Evolutionary conservation across 92 coral and sea anemone genomes (phyloP), one percentile per base, ranked within the genome.

Genomic region (Epizoanthus rinbou): DNA sequence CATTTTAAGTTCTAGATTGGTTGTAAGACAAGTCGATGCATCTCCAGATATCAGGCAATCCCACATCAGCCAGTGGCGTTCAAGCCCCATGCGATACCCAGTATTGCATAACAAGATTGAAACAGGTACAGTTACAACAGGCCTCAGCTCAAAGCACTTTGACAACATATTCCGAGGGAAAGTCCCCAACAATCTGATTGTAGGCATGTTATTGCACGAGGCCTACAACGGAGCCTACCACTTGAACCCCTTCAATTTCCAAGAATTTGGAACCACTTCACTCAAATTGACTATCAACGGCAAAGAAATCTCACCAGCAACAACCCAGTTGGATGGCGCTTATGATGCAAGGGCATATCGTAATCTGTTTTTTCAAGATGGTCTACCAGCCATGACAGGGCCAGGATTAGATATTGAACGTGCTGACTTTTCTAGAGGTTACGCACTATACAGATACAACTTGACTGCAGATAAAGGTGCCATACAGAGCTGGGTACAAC

Each of bases 381-480:
- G 74, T 37, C 4, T 4, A 4, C 17, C 54, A 14, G 74, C 74
- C 17, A 69, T 69, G 74, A 69, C 47, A 16, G 79, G 86, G 11
- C 75, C 57, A 4, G 83, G 83, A 18, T 1, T 53, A 3, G 88
- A 80, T 25, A 85, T 88, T 84, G 68, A 80, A 14, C 50, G 88
- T 14, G 70, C 25, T 35, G 88, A 80, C 37, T 88, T 81, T 78
- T 72, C 80, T 0, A 17, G 35, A 2, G 91, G 88, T 2, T 88
- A 68, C 39, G 88, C 78, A 3, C 43, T 85, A 24, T 22, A 84
- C 62, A 75, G 85, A 0, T 33, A 59, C 9, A 79, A 88, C 64
- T 18, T 69, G 63, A 72, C 82, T 2, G 88, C 91, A n/a, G 88
- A 78, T 0, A 87, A 81, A 5, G 80, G 87, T 28, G 88, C 79